A percentile compares a stretch with the other conserved stretches of the same genome.
These are phyloP conservation scores for Dione vanillae DNA, from an alignment of 2,888 invertebrate species.

Conservation along the genomic window DNA sequence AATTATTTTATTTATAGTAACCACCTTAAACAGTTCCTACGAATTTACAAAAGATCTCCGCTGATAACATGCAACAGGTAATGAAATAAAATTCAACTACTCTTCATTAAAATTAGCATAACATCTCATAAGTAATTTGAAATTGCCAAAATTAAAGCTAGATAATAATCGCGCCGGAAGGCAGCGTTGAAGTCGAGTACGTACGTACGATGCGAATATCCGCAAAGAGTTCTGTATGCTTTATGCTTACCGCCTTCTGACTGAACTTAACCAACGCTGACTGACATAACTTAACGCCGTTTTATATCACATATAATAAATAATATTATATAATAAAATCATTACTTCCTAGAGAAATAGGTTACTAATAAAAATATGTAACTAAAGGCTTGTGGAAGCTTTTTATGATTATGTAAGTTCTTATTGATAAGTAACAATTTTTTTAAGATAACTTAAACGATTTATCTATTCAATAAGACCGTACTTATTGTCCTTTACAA, in stretches of 20 bases:
- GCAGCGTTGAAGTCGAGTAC: conserved; percentile 18
- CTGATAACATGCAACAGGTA: conserved; percentile 28
- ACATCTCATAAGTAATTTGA: conserved; percentile 34
- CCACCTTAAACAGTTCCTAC: conserved; percentile 14
- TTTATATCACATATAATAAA: not conserved
- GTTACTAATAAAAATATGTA: not conserved
- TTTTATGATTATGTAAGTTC: not conserved
- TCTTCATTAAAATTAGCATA: conserved; percentile 35
- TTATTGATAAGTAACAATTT: not conserved
- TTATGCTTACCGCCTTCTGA: not conserved
- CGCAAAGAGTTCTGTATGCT: conserved; percentile 10
- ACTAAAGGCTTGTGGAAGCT: not conserved
- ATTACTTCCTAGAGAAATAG: too few relatives aligned
- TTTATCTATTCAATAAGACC: conserved; percentile 71
- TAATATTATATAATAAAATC: not conserved
- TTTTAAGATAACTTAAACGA: conserved; percentile 58
- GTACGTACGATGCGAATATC: conserved; percentile 1
- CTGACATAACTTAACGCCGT: too few relatives aligned
- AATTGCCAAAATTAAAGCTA: conserved; percentile 44
- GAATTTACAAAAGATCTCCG: conserved; percentile 23
- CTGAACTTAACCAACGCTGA: not conserved
- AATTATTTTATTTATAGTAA: conserved; percentile 22
- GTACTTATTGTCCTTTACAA: conserved; percentile 68
- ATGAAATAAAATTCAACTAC: conserved; percentile 21
- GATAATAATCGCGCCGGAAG: conserved; percentile 49